A percentile compares a stretch with the other conserved stretches of the same genome.
Evolutionary conservation across 2,888 invertebrate genomes (phyloP).

Genomic region (Chromoteleia sp.): DNA sequence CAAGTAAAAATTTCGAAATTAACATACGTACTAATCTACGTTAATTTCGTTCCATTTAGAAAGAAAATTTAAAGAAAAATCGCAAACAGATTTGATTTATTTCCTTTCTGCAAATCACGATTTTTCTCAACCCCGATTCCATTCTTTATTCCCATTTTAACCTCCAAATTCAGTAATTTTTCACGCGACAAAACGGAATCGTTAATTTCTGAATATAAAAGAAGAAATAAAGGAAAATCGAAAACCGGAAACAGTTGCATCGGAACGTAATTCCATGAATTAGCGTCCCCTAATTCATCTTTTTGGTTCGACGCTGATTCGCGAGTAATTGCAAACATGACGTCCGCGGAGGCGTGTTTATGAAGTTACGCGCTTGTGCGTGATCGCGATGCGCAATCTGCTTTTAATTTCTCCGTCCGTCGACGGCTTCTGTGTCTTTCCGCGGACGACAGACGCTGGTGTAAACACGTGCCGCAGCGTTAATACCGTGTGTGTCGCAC

Average conservation of each 20-base stretch:
- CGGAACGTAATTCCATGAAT: conserved; percentile 24
- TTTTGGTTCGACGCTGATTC: conserved; percentile 50
- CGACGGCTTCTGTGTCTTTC: conserved; percentile 35
- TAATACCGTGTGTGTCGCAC: conserved; percentile 44
- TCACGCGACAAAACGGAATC: no score
- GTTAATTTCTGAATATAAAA: conserved; percentile 8
- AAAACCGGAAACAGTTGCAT: conserved; percentile 33
- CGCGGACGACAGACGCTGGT: conserved; percentile 50
- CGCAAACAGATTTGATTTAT: no score
- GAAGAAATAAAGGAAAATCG: background rate
- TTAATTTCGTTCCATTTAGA: no score
- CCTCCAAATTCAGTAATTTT: no score
- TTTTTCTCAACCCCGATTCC: no score
- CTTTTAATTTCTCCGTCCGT: conserved; percentile 63
- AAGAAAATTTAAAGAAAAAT: no score
- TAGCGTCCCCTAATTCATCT: conserved; percentile 26
- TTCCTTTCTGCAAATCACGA: no score
- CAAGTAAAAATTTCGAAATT: no score
- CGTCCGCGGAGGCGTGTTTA: conserved; percentile 22
- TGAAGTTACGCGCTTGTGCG: conserved; percentile 58
- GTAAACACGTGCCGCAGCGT: conserved; percentile 52
- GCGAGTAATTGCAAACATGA: conserved; percentile 48
- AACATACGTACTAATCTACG: no score
- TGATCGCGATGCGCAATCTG: conserved; percentile 57
- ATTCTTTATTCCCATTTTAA: no score